Conservation (phyloP, 2,113 vertebrate species). For the Sander vitreus region DNA sequence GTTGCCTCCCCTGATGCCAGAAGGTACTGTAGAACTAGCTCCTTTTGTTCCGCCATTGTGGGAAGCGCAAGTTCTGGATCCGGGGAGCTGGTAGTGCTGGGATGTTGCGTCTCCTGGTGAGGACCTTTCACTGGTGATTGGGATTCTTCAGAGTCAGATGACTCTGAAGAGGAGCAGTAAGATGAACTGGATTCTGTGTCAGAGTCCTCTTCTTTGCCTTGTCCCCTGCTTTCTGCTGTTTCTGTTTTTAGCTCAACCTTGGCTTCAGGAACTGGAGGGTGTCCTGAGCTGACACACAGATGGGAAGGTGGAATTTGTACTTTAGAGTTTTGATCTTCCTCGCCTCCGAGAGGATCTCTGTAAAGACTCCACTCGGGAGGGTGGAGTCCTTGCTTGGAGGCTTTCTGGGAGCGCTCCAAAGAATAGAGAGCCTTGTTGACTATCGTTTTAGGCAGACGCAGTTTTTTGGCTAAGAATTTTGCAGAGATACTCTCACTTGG, state of each 20-base stretch:
- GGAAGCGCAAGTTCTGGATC: constrained; percentile 2
- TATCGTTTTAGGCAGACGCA: constrained; percentile 84
- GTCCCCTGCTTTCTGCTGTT: constrained; percentile 8
- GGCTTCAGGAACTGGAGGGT: constrained; percentile 4
- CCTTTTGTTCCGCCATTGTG: constrained; percentile 88
- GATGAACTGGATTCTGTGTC: constrained; percentile 73
- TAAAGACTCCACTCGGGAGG: constrained; percentile 88
- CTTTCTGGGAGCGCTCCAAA: constrained; percentile 76
- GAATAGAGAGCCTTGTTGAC: constrained; percentile 88
- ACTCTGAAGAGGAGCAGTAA: constrained; percentile 60
- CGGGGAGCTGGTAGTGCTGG: background rate
- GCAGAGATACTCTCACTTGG: constrained; percentile 79
- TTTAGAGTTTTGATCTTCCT: background rate
- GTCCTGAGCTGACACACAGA: constrained; percentile 9
- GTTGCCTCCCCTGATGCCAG: constrained; percentile 79
- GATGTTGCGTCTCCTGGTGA: constrained; percentile 3
- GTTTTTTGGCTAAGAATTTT: constrained; percentile 75
- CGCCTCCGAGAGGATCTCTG: constrained; percentile 19
- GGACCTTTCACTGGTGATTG: constrained; percentile 21
- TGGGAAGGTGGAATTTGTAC: background rate
- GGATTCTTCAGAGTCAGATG: constrained; percentile 57
- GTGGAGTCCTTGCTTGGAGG: constrained; percentile 60
- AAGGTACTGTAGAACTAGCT: constrained; percentile 88
- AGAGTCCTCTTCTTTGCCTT: constrained; percentile 13
- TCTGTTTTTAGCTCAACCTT: constrained; percentile 39